These are phyloP conservation scores for Aphaenogaster floridana DNA, from an alignment of 1,140 invertebrate genomes.

Conservation along the genomic window DNA sequence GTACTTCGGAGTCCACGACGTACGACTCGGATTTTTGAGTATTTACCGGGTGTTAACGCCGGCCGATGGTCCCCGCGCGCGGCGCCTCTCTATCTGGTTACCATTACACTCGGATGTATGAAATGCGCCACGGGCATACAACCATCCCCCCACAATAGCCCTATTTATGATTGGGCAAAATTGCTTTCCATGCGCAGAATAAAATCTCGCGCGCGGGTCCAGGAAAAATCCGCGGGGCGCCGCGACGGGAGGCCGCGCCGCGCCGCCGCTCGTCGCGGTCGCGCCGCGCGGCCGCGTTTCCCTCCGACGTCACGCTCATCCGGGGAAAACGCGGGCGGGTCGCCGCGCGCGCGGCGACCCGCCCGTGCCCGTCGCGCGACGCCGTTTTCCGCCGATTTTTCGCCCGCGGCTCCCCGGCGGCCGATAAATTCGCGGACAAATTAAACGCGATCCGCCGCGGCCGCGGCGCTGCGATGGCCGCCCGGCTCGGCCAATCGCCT, in stretches of 20 bases:
- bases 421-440: constrained; percentile 82
- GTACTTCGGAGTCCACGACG: neutral
- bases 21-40: constrained; percentile 66
- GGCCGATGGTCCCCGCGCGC: constrained; percentile 84
- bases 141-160: constrained; percentile 87
- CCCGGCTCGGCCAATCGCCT: constrained; percentile 21
- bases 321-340: no score
- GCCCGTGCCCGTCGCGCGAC: neutral
- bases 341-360: neutral
- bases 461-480: constrained; percentile 56
- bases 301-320: neutral
- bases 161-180: constrained; percentile 88
- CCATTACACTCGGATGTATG: constrained; percentile 87
- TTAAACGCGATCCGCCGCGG: constrained; percentile 83
- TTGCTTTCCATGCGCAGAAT: constrained; percentile 88
- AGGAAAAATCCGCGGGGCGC: constrained; percentile 84
- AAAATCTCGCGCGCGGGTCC: constrained; percentile 85
- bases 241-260: constrained; percentile 56
- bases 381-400: constrained; percentile 62
- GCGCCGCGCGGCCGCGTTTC: neutral
- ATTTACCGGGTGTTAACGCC: constrained; percentile 84
- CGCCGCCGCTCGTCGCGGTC: constrained; percentile 29
- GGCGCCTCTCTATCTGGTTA: constrained; percentile 86
- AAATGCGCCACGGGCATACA: constrained; percentile 86
- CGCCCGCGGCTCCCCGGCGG: neutral